These are phyloP conservation scores for Heliothis virescens DNA, from an alignment of 1,140 invertebrate species.

Conservation along the genomic window DNA sequence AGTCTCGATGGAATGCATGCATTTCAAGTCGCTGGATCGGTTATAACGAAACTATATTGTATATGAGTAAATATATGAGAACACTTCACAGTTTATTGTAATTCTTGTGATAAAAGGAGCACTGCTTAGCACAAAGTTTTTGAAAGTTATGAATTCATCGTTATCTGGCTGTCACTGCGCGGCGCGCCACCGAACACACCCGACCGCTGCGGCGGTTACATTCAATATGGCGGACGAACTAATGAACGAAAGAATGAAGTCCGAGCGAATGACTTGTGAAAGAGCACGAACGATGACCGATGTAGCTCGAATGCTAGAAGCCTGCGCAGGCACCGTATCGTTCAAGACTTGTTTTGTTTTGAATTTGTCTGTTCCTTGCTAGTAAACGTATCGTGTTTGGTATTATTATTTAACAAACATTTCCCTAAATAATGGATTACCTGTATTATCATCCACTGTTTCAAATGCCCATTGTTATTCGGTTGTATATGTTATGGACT, in stretches of 20 bases:
- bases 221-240: slow-evolving; percentile 75
- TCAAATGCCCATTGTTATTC: no score
- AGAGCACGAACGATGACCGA: slow-evolving; percentile 39
- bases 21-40: slow-evolving; percentile 73
- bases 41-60: slow-evolving; percentile 56
- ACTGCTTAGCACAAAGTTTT: slow-evolving; percentile 62
- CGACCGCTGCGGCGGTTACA: slow-evolving; percentile 59
- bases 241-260: slow-evolving; percentile 59
- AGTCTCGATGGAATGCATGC: slow-evolving; percentile 83
- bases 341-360: slow-evolving; percentile 28
- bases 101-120: slow-evolving; percentile 55
- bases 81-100: slow-evolving; percentile 65
- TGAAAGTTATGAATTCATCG: slow-evolving; percentile 76
- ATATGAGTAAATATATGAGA: slow-evolving; percentile 30
- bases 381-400: neutral
- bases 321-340: slow-evolving; percentile 15
- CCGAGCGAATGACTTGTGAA: slow-evolving; percentile 57
- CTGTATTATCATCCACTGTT: no score
- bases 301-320: slow-evolving; percentile 19
- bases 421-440: neutral
- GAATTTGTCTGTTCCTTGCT: neutral
- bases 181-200: slow-evolving; percentile 64
- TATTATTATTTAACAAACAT: neutral
- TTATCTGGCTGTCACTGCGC: slow-evolving; percentile 77
- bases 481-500: no score